Conservation (phyloP, 2,888 invertebrate genomes). For the Eulithis testata region DNA sequence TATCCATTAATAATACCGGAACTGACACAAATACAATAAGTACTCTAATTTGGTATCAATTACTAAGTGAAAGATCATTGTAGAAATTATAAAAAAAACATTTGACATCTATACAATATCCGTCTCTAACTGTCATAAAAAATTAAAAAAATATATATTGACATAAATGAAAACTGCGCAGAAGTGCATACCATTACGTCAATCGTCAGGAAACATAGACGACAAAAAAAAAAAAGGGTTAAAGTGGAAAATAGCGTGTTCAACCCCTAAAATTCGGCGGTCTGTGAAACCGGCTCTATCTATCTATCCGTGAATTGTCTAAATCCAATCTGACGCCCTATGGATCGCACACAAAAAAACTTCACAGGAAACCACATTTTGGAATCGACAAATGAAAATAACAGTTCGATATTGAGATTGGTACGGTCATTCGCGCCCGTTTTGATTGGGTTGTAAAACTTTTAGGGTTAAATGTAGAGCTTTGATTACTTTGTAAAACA, state of each 20-base stretch:
- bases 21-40: background rate
- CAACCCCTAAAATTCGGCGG: conserved; percentile 57
- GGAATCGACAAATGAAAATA: conserved; percentile 16
- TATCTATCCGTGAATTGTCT: conserved; percentile 54
- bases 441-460: background rate
- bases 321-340: conserved; percentile 57
- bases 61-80: background rate
- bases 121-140: too few species aligned
- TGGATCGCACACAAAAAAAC: conserved; percentile 24
- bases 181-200: too few species aligned
- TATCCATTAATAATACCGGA: conserved; percentile 1
- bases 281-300: conserved; percentile 51
- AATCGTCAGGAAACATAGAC: conserved; percentile 33
- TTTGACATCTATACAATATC: too few species aligned
- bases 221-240: conserved; percentile 40
- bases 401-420: conserved; percentile 12
- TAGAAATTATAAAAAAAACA: too few species aligned
- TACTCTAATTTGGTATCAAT: background rate
- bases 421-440: background rate
- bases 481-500: too few species aligned
- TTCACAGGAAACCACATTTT: conserved; percentile 6
- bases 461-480: too few species aligned
- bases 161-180: too few species aligned
- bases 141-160: too few species aligned
- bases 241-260: conserved; percentile 17